Percentiles rank a stretch among this genome's conserved stretches.
These are phyloP conservation scores for Xylophagus ater DNA, from an alignment of 2,888 invertebrate genomes.

Conservation along the genomic window DNA sequence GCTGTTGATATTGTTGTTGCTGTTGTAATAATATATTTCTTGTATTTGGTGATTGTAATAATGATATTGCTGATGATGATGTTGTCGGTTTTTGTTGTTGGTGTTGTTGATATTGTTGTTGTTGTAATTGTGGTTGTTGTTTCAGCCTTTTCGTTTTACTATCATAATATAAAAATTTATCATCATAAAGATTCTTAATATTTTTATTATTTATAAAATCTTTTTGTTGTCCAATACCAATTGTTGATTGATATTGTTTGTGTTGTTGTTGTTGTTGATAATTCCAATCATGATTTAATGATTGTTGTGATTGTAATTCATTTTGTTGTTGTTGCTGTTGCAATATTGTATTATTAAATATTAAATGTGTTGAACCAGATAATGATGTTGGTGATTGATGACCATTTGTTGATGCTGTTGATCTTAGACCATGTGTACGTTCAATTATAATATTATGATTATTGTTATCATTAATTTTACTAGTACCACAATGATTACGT, in stretches of 20 bases:
- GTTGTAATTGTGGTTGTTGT: conserved; percentile 13
- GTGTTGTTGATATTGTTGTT: conserved; percentile 9
- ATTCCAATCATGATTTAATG: conserved; percentile 13
- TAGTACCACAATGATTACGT: background rate
- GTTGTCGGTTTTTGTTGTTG: background rate
- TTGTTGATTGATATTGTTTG: no score
- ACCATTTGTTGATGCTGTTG: conserved; percentile 26
- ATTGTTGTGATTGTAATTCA: background rate
- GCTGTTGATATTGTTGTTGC: conserved; percentile 21
- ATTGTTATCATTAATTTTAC: no score
- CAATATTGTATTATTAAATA: conserved; percentile 29
- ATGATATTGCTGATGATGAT: no score
- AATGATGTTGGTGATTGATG: conserved; percentile 37
- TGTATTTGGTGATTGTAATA: no score
- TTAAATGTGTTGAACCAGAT: conserved; percentile 34
- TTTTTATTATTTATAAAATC: no score
- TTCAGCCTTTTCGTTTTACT: conserved; percentile 17
- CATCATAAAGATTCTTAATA: conserved; percentile 18
- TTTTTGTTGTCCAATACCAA: no score
- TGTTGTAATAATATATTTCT: no score
- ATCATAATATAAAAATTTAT: conserved; percentile 17
- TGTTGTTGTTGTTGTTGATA: conserved; percentile 13
- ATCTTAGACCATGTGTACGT: conserved; percentile 19
- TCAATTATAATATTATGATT: conserved; percentile 29
- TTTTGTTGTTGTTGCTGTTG: background rate